Evolutionary conservation across 2,888 invertebrate species (phyloP).

Genomic region (Diarsia brunnea): DNA sequence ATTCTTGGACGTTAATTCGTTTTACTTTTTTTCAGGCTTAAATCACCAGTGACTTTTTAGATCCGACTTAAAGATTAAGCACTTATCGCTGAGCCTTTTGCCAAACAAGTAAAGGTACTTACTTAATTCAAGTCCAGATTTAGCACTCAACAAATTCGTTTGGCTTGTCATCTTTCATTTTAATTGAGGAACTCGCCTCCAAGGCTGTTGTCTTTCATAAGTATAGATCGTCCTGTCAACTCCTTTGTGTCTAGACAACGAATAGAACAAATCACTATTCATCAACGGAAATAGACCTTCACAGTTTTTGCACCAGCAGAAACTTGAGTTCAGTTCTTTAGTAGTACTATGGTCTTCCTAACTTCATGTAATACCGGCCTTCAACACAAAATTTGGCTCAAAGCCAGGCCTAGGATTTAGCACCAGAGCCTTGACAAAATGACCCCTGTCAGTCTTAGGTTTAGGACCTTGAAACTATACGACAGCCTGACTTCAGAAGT

Average conservation of each 20-base stretch:
- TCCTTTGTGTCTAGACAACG: not conserved
- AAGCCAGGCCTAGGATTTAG: constrained; percentile 30
- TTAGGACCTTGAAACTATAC: constrained; percentile 3
- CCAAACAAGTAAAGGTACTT: constrained; percentile 30
- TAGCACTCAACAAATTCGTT: constrained; percentile 33
- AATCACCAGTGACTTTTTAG: constrained; percentile 33
- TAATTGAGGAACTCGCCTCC: constrained; percentile 9
- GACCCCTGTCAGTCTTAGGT: not conserved
- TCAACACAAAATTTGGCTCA: constrained; percentile 11
- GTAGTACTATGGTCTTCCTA: not conserved
- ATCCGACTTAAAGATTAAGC: constrained; percentile 43
- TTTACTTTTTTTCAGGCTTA: constrained; percentile 15
- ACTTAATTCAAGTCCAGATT: constrained; percentile 40
- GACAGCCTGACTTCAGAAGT: not conserved
- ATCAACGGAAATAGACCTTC: not conserved
- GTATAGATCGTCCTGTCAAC: constrained; percentile 3
- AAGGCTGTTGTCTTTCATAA: not conserved
- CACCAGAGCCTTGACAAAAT: constrained; percentile 5
- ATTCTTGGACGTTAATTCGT: constrained; percentile 15
- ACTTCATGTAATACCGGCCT: constrained; percentile 2
- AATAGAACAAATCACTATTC: not conserved
- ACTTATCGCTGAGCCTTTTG: constrained; percentile 22
- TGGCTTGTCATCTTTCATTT: constrained; percentile 26
- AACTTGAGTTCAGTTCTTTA: no score
- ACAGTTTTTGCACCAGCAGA: not conserved